Percentiles rank a stretch among this genome's conserved stretches.
Evolutionary conservation across 2,797 vertebrate genomes (phyloP).

Genomic region (Argyrosomus regius): DNA sequence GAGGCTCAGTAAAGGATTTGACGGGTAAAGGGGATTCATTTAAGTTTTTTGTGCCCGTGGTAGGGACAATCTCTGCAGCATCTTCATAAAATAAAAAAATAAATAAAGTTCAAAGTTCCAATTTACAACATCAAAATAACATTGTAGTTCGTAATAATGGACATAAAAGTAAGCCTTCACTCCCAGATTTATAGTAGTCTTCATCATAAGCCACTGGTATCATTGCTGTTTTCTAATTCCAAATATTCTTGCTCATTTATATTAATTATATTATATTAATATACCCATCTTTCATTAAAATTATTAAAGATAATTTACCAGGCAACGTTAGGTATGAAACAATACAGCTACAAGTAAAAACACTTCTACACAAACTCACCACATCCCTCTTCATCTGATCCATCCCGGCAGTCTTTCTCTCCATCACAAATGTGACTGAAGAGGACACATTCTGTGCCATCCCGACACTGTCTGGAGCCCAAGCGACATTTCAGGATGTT

Average conservation of each 20-base stretch:
- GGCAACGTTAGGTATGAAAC: background rate
- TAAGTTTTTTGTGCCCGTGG: background rate
- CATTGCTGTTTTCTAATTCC: background rate
- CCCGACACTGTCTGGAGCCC: constrained; percentile 75
- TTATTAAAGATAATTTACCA: no score
- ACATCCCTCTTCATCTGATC: constrained; percentile 89
- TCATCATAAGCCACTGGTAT: background rate
- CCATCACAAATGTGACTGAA: constrained; percentile 84
- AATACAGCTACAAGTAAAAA: background rate
- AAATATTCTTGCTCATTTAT: no score
- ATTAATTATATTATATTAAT: background rate
- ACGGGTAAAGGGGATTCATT: background rate
- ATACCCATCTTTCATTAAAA: background rate
- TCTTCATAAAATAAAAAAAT: background rate
- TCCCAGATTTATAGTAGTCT: background rate
- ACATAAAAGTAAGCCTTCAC: no score
- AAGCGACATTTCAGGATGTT: constrained; percentile 37
- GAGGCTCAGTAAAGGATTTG: background rate
- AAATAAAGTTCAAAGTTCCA: background rate
- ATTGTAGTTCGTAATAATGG: no score
- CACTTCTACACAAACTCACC: constrained; percentile 14
- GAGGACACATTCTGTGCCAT: constrained; percentile 79
- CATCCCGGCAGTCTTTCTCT: constrained; percentile 88
- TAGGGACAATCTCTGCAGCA: background rate
- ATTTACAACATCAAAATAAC: background rate